phyloP scores from a whole-genome alignment of 2,797 vertebrate species.

The Mycteria americana region DNA sequence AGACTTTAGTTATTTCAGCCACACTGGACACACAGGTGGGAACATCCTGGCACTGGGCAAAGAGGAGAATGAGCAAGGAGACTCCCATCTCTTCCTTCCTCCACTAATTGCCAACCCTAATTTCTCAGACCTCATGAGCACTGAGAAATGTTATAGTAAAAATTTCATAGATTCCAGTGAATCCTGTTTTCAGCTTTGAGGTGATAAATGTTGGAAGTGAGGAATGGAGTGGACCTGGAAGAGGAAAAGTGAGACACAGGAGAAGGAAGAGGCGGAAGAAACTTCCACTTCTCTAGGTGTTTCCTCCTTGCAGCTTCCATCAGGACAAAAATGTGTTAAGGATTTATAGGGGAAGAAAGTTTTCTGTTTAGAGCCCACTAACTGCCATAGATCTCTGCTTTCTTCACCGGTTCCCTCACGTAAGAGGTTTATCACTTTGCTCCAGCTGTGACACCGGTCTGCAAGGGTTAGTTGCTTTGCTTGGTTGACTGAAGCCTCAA shows the following conservation, averaged over 20 bases:
- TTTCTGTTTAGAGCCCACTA: neutral
- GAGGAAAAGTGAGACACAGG: neutral
- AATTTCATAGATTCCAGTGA: neutral
- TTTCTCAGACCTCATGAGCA: neutral
- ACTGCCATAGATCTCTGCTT: neutral
- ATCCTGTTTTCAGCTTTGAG: neutral
- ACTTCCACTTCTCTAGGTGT: neutral
- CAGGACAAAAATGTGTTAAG: neutral
- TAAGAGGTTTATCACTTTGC: slow-evolving; percentile 7
- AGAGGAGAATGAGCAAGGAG: neutral
- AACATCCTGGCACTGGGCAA: neutral
- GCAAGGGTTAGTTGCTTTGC: slow-evolving; percentile 48
- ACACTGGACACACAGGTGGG: neutral
- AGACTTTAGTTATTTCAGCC: neutral
- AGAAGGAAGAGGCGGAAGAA: neutral
- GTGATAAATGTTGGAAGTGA: neutral
- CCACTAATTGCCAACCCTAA: neutral
- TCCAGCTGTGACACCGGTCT: slow-evolving; percentile 33
- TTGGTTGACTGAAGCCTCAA: slow-evolving; percentile 52
- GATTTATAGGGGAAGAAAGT: neutral
- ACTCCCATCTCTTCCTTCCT: neutral
- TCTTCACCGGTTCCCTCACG: neutral
- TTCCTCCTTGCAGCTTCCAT: neutral
- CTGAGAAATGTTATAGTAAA: neutral
- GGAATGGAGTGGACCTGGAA: neutral